Evolutionary conservation across 1,140 invertebrate species (phyloP).

Genomic region (Drosophila equinoxialis): DNA sequence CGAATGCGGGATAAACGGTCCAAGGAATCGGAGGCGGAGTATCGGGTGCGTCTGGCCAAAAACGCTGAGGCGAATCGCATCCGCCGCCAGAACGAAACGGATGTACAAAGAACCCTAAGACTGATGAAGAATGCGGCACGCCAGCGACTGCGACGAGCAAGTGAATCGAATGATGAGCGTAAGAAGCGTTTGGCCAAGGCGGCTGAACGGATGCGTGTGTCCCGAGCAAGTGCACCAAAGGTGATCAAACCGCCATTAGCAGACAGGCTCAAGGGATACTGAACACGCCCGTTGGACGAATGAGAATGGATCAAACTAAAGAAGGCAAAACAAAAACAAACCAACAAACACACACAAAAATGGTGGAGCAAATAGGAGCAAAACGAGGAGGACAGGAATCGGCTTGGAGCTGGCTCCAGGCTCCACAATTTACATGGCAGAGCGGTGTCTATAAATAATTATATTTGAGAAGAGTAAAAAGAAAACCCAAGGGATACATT

Average conservation of each 20-base stretch:
- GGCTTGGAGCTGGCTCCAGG: slow-evolving; percentile 44
- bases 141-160: slow-evolving; percentile 78
- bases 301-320: not conserved
- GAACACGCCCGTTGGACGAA: slow-evolving; percentile 3
- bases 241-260: slow-evolving; percentile 78
- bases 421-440: slow-evolving; percentile 45
- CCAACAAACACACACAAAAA: not conserved
- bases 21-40: slow-evolving; percentile 77
- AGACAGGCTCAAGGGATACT: slow-evolving; percentile 81
- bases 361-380: slow-evolving; percentile 3
- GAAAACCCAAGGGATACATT: not conserved
- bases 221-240: slow-evolving; percentile 76
- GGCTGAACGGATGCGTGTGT: slow-evolving; percentile 75
- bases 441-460: slow-evolving; percentile 58
- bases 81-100: slow-evolving; percentile 80
- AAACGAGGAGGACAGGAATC: not conserved
- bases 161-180: slow-evolving; percentile 84
- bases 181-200: slow-evolving; percentile 83
- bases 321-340: too few species aligned
- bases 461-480: slow-evolving; percentile 22
- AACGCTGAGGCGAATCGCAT: slow-evolving; percentile 82
- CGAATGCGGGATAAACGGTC: slow-evolving; percentile 79
- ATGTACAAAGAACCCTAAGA: slow-evolving; percentile 83
- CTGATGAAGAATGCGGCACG: slow-evolving; percentile 83
- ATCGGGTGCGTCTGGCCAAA: slow-evolving; percentile 76